phyloP scores from a whole-genome alignment of 2,797 vertebrate genomes.

The Holocentrus rufus region DNA sequence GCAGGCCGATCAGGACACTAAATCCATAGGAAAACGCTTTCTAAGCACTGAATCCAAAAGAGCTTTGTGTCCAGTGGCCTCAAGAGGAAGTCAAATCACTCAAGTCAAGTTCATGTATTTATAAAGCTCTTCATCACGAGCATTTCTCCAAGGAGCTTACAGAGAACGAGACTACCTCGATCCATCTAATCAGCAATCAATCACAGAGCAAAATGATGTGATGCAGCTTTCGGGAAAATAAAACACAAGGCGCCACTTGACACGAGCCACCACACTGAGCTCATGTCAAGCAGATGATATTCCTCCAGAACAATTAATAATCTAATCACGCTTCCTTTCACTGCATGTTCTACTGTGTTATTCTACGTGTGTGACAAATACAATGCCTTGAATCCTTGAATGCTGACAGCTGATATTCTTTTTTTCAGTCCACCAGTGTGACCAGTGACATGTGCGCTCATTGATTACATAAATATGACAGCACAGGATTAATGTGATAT shows the following conservation, averaged over 20 bases:
- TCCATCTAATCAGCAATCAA: too few species aligned
- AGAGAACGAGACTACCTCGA: too few species aligned
- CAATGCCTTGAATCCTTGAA: too few species aligned
- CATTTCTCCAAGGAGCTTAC: too few species aligned
- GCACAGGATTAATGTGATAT: too few species aligned
- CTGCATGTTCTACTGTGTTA: too few species aligned
- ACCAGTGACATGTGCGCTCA: constrained; percentile 1
- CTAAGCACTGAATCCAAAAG: neutral
- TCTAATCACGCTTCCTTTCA: neutral
- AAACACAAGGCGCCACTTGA: too few species aligned
- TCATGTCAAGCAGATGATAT: neutral
- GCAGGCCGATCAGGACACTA: constrained; percentile 8
- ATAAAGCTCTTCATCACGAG: too few species aligned
- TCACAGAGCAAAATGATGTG: too few species aligned
- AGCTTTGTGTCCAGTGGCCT: neutral
- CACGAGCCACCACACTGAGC: neutral
- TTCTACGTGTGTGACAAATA: too few species aligned
- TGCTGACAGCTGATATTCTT: constrained; percentile 15
- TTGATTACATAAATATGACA: neutral
- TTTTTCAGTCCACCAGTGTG: constrained; percentile 13
- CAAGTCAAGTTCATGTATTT: too few species aligned
- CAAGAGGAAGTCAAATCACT: neutral
- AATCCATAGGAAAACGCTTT: constrained; percentile 1
- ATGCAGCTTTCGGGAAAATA: too few species aligned
- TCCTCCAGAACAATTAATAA: neutral